These are phyloP conservation scores for Petrosia ficiformis DNA, from an alignment of 37 sponge, comb jelly and placozoan species.

Conservation along the genomic window DNA sequence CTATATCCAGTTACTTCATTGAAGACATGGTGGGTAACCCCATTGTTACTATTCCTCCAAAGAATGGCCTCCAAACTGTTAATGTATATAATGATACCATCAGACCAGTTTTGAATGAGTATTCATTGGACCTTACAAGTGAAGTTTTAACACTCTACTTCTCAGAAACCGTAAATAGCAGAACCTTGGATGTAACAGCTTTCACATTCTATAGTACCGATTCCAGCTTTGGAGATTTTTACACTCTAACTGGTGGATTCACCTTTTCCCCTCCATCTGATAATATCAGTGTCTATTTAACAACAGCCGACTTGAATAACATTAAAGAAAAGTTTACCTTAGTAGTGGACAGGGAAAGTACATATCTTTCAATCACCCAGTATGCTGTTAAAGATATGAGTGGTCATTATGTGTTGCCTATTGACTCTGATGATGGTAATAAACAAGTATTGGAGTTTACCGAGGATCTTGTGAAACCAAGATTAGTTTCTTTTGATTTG, in stretches of 20 bases:
- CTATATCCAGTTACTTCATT: constrained; percentile 28
- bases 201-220: constrained; percentile 36
- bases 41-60: constrained; percentile 21
- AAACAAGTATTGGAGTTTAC: constrained; percentile 36
- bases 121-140: constrained; percentile 57
- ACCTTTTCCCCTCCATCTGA: constrained; percentile 8
- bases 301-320: constrained; percentile 66
- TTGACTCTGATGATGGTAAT: constrained; percentile 1
- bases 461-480: constrained; percentile 43
- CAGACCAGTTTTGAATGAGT: constrained; percentile 45
- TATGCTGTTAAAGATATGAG: constrained; percentile 58
- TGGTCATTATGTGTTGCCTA: constrained; percentile 52
- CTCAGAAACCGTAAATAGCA: constrained; percentile 75
- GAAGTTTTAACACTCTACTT: constrained; percentile 66
- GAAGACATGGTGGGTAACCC: constrained; percentile 61
- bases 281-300: constrained; percentile 30
- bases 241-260: constrained; percentile 69
- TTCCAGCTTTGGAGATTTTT: neutral
- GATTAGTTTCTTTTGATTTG: constrained; percentile 46
- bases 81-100: constrained; percentile 43
- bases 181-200: constrained; percentile 56
- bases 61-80: constrained; percentile 18
- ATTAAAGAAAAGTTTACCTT: constrained; percentile 58
- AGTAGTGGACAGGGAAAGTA: constrained; percentile 52
- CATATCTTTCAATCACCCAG: constrained; percentile 61